A percentile compares a stretch with the other conserved stretches of the same genome.
Conservation (phyloP, 1,140 invertebrate genomes). For the Helicoverpa zea region DNA sequence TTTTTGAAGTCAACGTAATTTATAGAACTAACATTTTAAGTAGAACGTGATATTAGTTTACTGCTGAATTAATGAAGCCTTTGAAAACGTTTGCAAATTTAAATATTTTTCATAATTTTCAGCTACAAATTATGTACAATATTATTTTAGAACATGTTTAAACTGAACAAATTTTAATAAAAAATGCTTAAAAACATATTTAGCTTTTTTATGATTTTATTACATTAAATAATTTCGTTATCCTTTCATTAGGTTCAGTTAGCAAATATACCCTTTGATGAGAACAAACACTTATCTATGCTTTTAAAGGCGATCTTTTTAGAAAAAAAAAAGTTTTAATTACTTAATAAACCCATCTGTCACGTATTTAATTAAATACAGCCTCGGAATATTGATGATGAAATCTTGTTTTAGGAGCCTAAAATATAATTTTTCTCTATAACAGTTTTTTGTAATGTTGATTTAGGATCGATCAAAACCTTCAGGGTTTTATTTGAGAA, state of each 20-base stretch:
- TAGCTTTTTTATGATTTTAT: neutral
- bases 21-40: too few species aligned
- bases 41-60: too few species aligned
- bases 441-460: neutral
- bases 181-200: too few species aligned
- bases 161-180: neutral
- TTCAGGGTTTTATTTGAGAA: neutral
- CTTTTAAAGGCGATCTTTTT: neutral
- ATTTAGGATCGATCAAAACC: conserved; percentile 5
- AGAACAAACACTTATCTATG: neutral
- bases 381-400: conserved; percentile 16
- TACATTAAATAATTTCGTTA: neutral
- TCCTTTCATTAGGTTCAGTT: neutral
- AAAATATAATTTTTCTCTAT: conserved; percentile 6
- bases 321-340: conserved; percentile 1
- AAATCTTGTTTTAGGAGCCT: conserved; percentile 23
- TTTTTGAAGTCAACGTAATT: too few species aligned
- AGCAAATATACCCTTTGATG: neutral
- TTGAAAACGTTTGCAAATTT: too few species aligned
- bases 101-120: too few species aligned
- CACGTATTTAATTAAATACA: conserved; percentile 27
- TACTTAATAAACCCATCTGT: conserved; percentile 20
- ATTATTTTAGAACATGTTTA: neutral
- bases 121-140: too few species aligned
- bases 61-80: too few species aligned